Evolutionary conservation across 2,113 vertebrate genomes (phyloP).

Genomic region (Manacus vitellinus): DNA sequence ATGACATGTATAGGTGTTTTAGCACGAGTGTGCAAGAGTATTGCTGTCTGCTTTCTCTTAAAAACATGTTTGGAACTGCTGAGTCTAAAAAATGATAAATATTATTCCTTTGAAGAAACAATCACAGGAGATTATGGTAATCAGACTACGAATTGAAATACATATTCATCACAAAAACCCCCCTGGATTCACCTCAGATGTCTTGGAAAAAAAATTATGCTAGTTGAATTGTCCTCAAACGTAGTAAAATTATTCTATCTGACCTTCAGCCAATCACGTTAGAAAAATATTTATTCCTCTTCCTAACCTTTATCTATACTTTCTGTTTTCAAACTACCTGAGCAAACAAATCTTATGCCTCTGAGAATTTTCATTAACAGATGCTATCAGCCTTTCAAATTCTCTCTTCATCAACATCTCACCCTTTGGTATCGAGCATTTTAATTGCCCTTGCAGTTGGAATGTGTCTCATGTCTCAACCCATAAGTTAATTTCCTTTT

Average conservation of each 20-base stretch:
- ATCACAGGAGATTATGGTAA: slow-evolving; percentile 68
- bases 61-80: not conserved
- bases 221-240: slow-evolving; percentile 30
- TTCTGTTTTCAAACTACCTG: slow-evolving; percentile 42
- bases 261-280: slow-evolving; percentile 56
- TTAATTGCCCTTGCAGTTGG: slow-evolving; percentile 55
- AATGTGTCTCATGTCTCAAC: slow-evolving; percentile 8
- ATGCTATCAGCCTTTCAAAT: slow-evolving; percentile 54
- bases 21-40: not conserved
- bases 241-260: slow-evolving; percentile 25
- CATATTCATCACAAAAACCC: not conserved
- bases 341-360: slow-evolving; percentile 48
- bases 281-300: slow-evolving; percentile 54
- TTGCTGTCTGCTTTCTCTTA: not conserved
- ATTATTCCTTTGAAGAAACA: slow-evolving; percentile 58
- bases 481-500: slow-evolving; percentile 38
- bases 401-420: slow-evolving; percentile 43
- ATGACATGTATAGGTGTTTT: not conserved
- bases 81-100: slow-evolving; percentile 63
- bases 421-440: slow-evolving; percentile 44
- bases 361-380: slow-evolving; percentile 57
- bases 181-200: not conserved
- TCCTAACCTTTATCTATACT: slow-evolving; percentile 38
- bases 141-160: slow-evolving; percentile 48
- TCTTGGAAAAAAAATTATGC: slow-evolving; percentile 12